Evolutionary conservation across 92 coral and sea anemone species (phyloP).

Genomic region (Bergia sp.): DNA sequence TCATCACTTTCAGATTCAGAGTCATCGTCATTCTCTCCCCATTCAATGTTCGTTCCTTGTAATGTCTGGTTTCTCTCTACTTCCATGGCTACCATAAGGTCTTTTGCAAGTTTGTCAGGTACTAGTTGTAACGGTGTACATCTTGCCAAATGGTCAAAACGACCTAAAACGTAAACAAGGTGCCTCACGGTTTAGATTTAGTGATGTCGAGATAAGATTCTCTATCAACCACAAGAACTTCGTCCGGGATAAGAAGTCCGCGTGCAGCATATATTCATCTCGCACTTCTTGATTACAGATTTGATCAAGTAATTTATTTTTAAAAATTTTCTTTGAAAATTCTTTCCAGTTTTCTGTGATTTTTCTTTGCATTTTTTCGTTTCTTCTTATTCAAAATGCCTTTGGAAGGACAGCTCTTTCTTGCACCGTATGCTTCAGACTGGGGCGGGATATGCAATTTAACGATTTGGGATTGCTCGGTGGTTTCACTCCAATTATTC

Average conservation of each 20-base stretch:
- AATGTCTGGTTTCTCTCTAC: slow-evolving; percentile 24
- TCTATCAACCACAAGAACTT: slow-evolving; percentile 56
- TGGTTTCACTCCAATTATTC: slow-evolving; percentile 45
- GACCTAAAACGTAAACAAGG: slow-evolving; percentile 50
- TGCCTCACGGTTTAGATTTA: slow-evolving; percentile 54
- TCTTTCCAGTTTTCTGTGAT: slow-evolving; percentile 53
- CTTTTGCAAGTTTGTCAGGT: slow-evolving; percentile 47
- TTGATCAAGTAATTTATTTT: slow-evolving; percentile 48
- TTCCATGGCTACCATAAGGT: slow-evolving; percentile 38
- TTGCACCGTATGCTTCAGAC: slow-evolving; percentile 21
- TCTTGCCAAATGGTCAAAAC: slow-evolving; percentile 50
- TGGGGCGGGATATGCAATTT: too few relatives aligned
- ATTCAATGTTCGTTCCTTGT: slow-evolving; percentile 3
- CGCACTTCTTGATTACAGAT: slow-evolving; percentile 57
- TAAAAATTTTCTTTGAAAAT: slow-evolving; percentile 41
- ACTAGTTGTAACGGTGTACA: slow-evolving; percentile 50
- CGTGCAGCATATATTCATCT: slow-evolving; percentile 38
- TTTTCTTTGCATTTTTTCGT: slow-evolving; percentile 49
- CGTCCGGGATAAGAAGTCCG: slow-evolving; percentile 59
- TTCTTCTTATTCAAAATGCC: slow-evolving; percentile 44
- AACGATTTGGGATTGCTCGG: too few relatives aligned
- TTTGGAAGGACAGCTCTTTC: slow-evolving; percentile 21
- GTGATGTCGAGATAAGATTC: slow-evolving; percentile 57
- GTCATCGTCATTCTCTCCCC: slow-evolving; percentile 6
- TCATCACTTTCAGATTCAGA: slow-evolving; percentile 21